Percentiles rank a stretch among this genome's conserved stretches.
These are phyloP conservation scores for Acyrthosiphon pisum DNA, from an alignment of 1,140 invertebrate genomes.

Conservation along the genomic window DNA sequence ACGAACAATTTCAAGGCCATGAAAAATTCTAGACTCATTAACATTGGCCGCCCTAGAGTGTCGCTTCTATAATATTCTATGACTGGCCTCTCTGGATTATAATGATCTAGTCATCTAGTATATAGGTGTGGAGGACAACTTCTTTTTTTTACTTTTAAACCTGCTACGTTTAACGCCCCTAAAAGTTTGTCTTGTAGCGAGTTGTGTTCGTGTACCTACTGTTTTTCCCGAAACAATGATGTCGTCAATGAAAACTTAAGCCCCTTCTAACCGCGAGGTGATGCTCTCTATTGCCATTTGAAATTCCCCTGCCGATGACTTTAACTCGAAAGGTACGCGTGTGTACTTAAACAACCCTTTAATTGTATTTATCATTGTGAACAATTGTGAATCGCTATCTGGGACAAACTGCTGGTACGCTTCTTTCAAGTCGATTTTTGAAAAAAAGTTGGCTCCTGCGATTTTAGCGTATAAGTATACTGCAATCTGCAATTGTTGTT, in stretches of 20 bases:
- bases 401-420: too few species aligned
- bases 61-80: too few species aligned
- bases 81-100: background rate
- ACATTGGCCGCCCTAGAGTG: too few species aligned
- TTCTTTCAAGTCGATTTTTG: too few species aligned
- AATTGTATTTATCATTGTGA: background rate
- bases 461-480: too few species aligned
- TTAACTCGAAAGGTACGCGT: background rate
- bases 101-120: too few species aligned
- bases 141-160: background rate
- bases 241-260: background rate
- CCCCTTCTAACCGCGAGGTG: background rate
- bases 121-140: background rate
- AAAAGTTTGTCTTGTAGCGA: background rate
- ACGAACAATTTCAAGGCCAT: too few species aligned
- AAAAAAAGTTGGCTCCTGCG: too few species aligned
- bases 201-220: background rate
- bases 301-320: background rate
- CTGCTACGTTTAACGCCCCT: background rate
- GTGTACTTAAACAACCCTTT: constrained; percentile 4
- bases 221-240: background rate
- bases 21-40: too few species aligned
- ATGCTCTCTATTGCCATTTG: background rate
- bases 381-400: background rate
- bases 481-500: too few species aligned